phyloP scores from a whole-genome alignment of 2,797 vertebrate species.

The Rhabdophis nuchalis region DNA sequence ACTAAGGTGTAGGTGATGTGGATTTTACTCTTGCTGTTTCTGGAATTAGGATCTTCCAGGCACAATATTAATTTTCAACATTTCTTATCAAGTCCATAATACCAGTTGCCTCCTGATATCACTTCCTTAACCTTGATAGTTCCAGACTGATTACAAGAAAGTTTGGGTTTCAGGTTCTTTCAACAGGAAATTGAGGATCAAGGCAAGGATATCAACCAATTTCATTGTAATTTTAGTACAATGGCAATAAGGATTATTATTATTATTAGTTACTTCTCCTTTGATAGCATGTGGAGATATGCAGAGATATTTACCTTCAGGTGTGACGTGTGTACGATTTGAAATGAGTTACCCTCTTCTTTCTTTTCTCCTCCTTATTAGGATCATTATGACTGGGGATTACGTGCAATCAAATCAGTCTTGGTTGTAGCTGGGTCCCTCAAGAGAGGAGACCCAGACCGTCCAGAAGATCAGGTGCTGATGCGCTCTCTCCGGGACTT shows the following conservation, averaged over 20 bases:
- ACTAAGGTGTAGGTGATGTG: accelerated
- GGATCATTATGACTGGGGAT: constrained; percentile 97
- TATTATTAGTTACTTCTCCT: neutral
- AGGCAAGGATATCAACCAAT: neutral
- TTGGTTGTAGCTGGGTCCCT: constrained; percentile 92
- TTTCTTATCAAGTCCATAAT: neutral
- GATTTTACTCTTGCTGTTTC: neutral
- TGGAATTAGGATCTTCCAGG: neutral
- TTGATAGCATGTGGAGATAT: neutral
- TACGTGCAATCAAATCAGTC: constrained; percentile 94
- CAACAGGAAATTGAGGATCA: neutral
- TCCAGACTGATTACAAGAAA: neutral
- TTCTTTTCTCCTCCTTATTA: neutral
- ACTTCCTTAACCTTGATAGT: neutral
- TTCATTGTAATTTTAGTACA: too few relatives aligned
- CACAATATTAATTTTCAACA: neutral
- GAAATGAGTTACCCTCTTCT: neutral
- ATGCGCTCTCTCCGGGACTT: constrained; percentile 95
- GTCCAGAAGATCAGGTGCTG: constrained; percentile 90
- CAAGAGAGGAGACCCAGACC: constrained; percentile 83
- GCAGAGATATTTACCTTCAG: neutral
- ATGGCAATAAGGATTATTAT: too few relatives aligned
- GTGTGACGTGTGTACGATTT: neutral
- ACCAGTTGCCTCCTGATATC: neutral
- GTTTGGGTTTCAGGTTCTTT: neutral